Base-by-base conservation (phyloP, 2,888 invertebrate species). In the Drosophila meridiana region DNA sequence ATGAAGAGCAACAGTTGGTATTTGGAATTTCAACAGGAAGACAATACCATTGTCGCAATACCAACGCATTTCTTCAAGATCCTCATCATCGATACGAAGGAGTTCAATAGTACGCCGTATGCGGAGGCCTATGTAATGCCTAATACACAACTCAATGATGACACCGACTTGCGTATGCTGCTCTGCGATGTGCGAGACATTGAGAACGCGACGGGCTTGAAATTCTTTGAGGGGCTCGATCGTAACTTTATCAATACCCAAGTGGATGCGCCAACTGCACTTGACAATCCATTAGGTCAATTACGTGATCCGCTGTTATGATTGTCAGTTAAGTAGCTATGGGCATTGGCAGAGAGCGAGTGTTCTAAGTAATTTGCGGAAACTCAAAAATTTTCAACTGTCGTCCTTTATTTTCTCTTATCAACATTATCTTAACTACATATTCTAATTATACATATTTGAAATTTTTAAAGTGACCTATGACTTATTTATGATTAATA, bases 41-140 rank as follows among this genome's bases (percentile, higher is more conserved):
- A 84, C 26, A 65, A 61, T 20, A 40, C 59, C 5, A 78, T 90
- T 57, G 84, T 90, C 4, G 90, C 90, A 0, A 69, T 87, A 43
- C 90, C 87, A 7, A 90, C 87, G 9, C 87, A 87, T 38, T 87
- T 84, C 63, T 87, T 80, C 32, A 87, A 90, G 58, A 70, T 87
- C 6, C 36, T 87, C n/a, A 75, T 90, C 8, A 63, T 87, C 13
- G 90, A 87, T 65, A 62, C 79, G 3, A 77, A 69, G 47, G 56
- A 66, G 1, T 9, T 20, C 0, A 50, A 69, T n/a, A n/a, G 40
- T 1, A 47, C 69, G 11, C 89, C 87, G 2, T 90, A 89, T 58
- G 90, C 90, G 0, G 87, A 87, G 61, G 82, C 90, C 1, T 87
- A 79, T 71, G 87, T 90, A 4, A 32, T 87, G 40, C 87, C 87